Evolutionary conservation across 2,888 invertebrate genomes (phyloP).

Genomic region (Rosalia funebris): DNA sequence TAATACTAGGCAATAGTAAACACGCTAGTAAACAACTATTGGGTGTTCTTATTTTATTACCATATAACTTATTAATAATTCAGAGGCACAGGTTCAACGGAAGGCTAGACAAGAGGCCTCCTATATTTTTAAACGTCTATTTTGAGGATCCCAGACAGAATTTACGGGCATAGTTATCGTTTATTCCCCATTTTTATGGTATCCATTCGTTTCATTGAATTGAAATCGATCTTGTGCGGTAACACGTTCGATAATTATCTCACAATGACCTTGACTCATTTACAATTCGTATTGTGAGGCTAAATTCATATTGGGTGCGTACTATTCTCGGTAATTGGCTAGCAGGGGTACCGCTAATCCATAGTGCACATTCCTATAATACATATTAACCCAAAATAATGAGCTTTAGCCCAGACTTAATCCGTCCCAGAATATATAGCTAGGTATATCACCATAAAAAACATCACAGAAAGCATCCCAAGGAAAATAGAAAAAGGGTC

Average conservation of each 20-base stretch:
- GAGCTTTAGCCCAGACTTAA: no score
- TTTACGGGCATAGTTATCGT: background rate
- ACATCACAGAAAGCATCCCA: no score
- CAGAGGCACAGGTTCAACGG: background rate
- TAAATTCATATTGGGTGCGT: conserved; percentile 5
- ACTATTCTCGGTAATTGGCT: background rate
- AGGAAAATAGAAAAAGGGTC: no score
- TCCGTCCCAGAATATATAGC: no score
- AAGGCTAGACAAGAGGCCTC: background rate
- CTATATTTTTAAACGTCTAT: background rate
- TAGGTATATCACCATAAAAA: no score
- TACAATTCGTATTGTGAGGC: conserved; percentile 7
- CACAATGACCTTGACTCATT: conserved; percentile 15
- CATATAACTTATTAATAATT: background rate
- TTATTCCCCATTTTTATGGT: background rate
- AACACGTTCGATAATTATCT: conserved; percentile 4
- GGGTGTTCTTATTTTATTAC: background rate
- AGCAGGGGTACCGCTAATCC: background rate
- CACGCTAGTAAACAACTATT: conserved; percentile 5
- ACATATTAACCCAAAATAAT: no score
- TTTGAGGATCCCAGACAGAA: no score
- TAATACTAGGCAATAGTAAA: conserved; percentile 7
- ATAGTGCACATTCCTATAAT: no score
- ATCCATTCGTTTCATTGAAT: background rate
- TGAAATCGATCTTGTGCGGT: background rate